These are phyloP conservation scores for Actinostola sp. DNA, from an alignment of 92 coral and sea anemone species.

Conservation along the genomic window DNA sequence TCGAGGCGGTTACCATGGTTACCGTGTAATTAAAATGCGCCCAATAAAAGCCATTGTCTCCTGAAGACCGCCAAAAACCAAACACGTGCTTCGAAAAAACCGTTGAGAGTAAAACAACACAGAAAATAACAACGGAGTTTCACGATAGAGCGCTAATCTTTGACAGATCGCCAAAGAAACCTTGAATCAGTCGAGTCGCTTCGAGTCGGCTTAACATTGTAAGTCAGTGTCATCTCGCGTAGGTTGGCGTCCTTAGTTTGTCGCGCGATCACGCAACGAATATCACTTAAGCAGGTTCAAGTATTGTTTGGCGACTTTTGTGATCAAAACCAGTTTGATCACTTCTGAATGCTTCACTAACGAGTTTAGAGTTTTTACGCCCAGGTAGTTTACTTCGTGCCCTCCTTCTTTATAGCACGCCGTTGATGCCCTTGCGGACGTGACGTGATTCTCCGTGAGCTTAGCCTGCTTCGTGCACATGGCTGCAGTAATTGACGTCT, in stretches of 20 bases:
- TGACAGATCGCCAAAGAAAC: not conserved
- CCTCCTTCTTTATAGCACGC: not conserved
- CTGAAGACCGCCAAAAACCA: conserved; percentile 39
- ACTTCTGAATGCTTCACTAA: not conserved
- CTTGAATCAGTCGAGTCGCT: not conserved
- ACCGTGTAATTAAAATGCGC: not conserved
- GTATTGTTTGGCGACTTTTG: not conserved
- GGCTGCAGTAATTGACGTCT: not conserved
- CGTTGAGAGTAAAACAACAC: conserved; percentile 36
- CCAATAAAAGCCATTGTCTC: conserved; percentile 20
- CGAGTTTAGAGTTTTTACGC: not conserved
- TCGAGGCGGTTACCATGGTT: not conserved
- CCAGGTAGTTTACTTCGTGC: not conserved
- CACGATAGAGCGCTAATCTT: not conserved
- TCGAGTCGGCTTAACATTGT: not conserved
- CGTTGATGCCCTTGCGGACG: too few species aligned
- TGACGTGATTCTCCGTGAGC: not conserved
- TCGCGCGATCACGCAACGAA: not conserved
- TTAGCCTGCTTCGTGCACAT: not conserved
- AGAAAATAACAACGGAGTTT: conserved; percentile 6
- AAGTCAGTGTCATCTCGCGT: not conserved
- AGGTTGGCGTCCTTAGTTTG: not conserved
- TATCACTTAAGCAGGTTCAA: not conserved
- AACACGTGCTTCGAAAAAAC: conserved; percentile 39
- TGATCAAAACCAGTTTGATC: not conserved